Base-by-base conservation (phyloP, 2,888 invertebrate species). In the Temnothorax unifasciatus region DNA sequence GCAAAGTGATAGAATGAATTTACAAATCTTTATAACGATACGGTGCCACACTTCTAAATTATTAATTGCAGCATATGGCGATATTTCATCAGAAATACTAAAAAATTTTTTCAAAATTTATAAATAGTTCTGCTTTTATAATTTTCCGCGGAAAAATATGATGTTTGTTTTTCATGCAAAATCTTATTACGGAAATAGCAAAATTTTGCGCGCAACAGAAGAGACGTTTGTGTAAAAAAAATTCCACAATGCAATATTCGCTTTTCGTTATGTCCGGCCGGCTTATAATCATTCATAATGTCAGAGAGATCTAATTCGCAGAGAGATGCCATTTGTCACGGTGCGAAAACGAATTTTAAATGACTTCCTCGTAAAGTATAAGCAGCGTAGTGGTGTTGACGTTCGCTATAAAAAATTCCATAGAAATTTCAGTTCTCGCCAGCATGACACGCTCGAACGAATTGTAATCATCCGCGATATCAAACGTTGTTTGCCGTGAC, bases 371-470 rank as follows among this genome's bases (percentile, higher is more conserved):
- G 21, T 47, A 59, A 59, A 79, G 44, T 41, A 54, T 52, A 77
- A 52, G n/a, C 41, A 29, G 9, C 50, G n/a, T 57, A 54, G n/a
- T 44, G 75, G 3, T 75, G 75, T 74, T 47, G 76, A 75, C 57
- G 34, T 59, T 64, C 11, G 18, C 25, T 25, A 59, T 81, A 81
- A 81, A 81, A 74, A 81, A 75, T 75, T 74, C 47, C 47, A 50
- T 47, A 38, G 18, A 75, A 47, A 57, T 68, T 79, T 79, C 44
- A 57, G 9, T 47, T 74, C 15, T 21, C 29, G 21, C 38, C 13
- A 13, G 11, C 34, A 4, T 13, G 69, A 29, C 52, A 21, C 25
- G 13, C 41, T 25, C 34, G 18, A 11, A 59, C 13, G 50, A 79
- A 34, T 74, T 74, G 57, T 38, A 79, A 79, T 74, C 57, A 21